phyloP scores from a whole-genome alignment of 2,113 vertebrate genomes.

The Sorex fumeus region DNA sequence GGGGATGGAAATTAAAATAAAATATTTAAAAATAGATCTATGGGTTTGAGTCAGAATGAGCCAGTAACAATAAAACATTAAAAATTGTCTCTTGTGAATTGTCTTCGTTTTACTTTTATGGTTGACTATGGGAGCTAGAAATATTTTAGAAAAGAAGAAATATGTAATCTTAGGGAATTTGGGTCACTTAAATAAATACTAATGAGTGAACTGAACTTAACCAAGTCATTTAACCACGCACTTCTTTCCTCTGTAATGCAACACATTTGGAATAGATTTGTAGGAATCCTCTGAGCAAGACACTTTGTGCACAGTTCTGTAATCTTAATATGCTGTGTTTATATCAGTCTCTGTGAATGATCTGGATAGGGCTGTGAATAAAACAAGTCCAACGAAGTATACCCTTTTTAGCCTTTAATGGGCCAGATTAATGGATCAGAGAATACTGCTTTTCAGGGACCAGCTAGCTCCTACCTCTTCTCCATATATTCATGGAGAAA shows the following conservation, averaged over 20 bases:
- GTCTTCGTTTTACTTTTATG: constrained; percentile 69
- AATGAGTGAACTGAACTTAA: constrained; percentile 55
- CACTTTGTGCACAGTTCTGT: constrained; percentile 43
- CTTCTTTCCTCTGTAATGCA: constrained; percentile 58
- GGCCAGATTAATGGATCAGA: neutral
- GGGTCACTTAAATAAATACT: constrained; percentile 69
- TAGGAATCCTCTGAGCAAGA: constrained; percentile 33
- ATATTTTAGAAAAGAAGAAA: constrained; percentile 37
- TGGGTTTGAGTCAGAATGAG: constrained; percentile 72
- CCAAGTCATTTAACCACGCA: constrained; percentile 52
- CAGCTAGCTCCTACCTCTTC: neutral
- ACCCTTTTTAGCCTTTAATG: neutral
- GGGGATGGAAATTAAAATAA: constrained; percentile 80
- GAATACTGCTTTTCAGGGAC: neutral
- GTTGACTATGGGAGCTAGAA: constrained; percentile 38
- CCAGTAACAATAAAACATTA: constrained; percentile 77
- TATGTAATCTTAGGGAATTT: constrained; percentile 43
- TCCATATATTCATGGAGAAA: constrained; percentile 11
- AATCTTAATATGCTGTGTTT: neutral
- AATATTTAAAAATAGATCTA: constrained; percentile 78
- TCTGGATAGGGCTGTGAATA: neutral
- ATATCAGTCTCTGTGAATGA: constrained; percentile 25
- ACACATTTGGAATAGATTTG: constrained; percentile 65
- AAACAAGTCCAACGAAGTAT: neutral
- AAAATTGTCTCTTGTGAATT: constrained; percentile 64